A percentile compares a stretch with the other conserved stretches of the same genome.
phyloP scores from a whole-genome alignment of 2,888 invertebrate species.

The Bellardia pandia region DNA sequence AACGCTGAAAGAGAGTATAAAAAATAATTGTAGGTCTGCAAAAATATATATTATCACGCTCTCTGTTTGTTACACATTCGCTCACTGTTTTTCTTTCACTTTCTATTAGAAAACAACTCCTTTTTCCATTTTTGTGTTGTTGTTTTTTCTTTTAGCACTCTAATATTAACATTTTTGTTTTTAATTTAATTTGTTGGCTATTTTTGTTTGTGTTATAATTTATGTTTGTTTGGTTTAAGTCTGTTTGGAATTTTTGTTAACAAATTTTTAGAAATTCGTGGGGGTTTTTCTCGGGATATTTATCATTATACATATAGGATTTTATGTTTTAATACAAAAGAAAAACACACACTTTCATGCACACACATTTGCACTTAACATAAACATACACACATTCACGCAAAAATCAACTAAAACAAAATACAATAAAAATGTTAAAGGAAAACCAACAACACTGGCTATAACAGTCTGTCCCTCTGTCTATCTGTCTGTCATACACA shows the following conservation, averaged over 20 bases:
- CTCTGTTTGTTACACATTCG: conserved; percentile 50
- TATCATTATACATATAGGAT: conserved; percentile 19
- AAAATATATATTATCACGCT: conserved; percentile 35
- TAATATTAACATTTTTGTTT: background rate
- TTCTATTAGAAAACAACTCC: conserved; percentile 49
- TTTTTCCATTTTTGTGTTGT: conserved; percentile 19
- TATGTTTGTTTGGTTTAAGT: conserved; percentile 9
- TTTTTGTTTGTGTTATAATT: conserved; percentile 10
- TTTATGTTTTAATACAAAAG: conserved; percentile 30
- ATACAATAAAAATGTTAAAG: conserved; percentile 8
- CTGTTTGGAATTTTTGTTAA: conserved; percentile 8
- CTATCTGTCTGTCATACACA: background rate
- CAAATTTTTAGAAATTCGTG: conserved; percentile 33
- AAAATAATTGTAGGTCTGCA: conserved; percentile 37
- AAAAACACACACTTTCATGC: conserved; percentile 2
- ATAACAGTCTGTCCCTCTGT: background rate
- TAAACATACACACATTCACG: conserved; percentile 69
- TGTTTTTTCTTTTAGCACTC: background rate
- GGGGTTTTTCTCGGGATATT: conserved; percentile 46
- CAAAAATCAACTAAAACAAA: conserved; percentile 24
- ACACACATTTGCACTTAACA: conserved; percentile 1
- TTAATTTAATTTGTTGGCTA: background rate
- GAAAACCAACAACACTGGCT: conserved; percentile 27
- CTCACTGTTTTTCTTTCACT: conserved; percentile 12
- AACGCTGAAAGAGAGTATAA: too few relatives aligned